Conservation (phyloP, 2,888 invertebrate genomes). For the Saturnia japonica region DNA sequence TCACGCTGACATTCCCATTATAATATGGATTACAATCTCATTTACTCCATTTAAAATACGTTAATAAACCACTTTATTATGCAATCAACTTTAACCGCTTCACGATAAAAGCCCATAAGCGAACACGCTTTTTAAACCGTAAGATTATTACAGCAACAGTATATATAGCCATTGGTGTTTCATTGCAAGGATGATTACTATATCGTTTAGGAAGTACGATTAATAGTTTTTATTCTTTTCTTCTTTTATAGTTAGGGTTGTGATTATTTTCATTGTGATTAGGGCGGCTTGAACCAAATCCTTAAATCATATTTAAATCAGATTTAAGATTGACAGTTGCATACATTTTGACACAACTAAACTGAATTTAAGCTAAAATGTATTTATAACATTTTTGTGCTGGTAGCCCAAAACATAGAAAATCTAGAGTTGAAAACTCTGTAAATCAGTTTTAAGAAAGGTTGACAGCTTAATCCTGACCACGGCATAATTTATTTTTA, state of each 20-base stretch:
- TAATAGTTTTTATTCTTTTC: not conserved
- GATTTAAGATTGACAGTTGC: too few species aligned
- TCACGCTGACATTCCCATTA: not conserved
- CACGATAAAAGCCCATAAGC: not conserved
- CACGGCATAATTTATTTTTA: too few species aligned
- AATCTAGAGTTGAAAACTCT: not conserved
- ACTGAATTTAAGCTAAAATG: too few species aligned
- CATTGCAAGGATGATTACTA: not conserved
- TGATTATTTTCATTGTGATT: too few species aligned
- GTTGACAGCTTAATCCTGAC: too few species aligned
- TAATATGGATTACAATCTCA: not conserved
- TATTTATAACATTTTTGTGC: too few species aligned
- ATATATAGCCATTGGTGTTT: not conserved
- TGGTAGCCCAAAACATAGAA: too few species aligned
- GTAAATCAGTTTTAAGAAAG: not conserved
- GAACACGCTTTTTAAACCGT: not conserved
- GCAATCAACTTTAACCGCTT: not conserved
- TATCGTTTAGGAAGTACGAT: not conserved
- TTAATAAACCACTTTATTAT: not conserved
- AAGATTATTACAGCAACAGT: not conserved
- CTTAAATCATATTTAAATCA: too few species aligned
- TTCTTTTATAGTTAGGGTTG: not conserved
- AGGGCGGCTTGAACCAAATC: too few species aligned
- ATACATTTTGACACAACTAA: too few species aligned
- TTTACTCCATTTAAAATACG: not conserved